Percentiles rank a stretch among this genome's conserved stretches.
phyloP scores from a whole-genome alignment of 2,888 invertebrate species.

The Spodoptera exigua region DNA sequence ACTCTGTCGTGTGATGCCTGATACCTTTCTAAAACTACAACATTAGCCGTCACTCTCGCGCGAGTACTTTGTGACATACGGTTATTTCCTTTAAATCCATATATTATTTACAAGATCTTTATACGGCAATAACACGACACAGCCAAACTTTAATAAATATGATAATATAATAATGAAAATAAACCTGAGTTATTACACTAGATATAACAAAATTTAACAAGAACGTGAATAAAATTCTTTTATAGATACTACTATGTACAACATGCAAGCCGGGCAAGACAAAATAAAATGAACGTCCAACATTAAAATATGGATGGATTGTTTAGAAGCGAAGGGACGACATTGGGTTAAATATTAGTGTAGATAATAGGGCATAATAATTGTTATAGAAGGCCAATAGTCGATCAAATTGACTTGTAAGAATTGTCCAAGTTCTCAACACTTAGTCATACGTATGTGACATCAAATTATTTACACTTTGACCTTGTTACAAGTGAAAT shows the following conservation, averaged over 20 bases:
- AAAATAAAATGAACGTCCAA: constrained; percentile 81
- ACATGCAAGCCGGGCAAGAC: constrained; percentile 87
- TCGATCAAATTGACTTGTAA: constrained; percentile 76
- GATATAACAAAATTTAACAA: constrained; percentile 85
- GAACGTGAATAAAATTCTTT: constrained; percentile 80
- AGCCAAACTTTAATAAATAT: constrained; percentile 64
- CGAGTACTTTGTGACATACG: constrained; percentile 75
- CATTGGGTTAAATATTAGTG: constrained; percentile 65
- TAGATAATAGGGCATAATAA: constrained; percentile 67
- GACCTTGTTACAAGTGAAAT: constrained; percentile 68
- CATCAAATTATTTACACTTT: constrained; percentile 51
- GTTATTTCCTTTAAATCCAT: constrained; percentile 70
- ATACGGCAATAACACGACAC: constrained; percentile 68
- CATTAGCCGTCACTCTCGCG: constrained; percentile 60
- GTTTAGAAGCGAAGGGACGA: constrained; percentile 82
- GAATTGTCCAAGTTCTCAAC: constrained; percentile 60
- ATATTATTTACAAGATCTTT: constrained; percentile 72
- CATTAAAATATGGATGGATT: constrained; percentile 84
- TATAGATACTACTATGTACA: constrained; percentile 82
- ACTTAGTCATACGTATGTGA: constrained; percentile 33
- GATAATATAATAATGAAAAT: constrained; percentile 61
- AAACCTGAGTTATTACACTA: constrained; percentile 80
- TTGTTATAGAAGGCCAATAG: constrained; percentile 72
- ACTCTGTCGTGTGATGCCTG: constrained; percentile 65
- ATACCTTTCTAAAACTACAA: constrained; percentile 63